phyloP scores from a whole-genome alignment of 2,113 vertebrate species.

The human region DNA sequence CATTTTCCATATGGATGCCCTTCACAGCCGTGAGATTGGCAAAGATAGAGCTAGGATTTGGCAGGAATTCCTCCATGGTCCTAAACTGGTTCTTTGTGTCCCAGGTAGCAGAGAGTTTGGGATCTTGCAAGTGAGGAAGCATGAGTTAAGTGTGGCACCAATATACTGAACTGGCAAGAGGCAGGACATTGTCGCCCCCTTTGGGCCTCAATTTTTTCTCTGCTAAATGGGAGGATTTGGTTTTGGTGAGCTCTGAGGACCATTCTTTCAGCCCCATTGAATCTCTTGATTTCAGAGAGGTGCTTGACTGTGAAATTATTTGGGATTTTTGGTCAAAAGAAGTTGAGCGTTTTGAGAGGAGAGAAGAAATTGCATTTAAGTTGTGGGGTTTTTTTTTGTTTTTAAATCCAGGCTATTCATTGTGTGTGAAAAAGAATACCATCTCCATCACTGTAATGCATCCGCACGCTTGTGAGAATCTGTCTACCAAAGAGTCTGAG shows the following conservation, averaged over 20 bases:
- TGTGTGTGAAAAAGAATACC: neutral
- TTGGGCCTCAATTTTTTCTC: neutral
- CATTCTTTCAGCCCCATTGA: neutral
- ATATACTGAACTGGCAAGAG: neutral
- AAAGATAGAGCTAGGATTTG: neutral
- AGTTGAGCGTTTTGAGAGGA: neutral
- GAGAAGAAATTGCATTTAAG: neutral
- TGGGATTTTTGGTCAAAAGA: neutral
- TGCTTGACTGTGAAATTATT: neutral
- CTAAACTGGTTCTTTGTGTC: neutral
- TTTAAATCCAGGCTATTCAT: neutral
- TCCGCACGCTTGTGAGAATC: too few relatives aligned
- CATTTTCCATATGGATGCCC: neutral
- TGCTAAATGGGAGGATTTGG: neutral
- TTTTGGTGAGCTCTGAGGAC: neutral
- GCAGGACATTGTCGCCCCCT: neutral
- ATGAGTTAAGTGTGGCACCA: neutral
- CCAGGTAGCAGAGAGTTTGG: neutral
- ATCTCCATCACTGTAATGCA: rapidly evolving
- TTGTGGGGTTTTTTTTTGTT: neutral
- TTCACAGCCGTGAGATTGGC: neutral
- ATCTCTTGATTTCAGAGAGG: neutral
- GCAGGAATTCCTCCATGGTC: neutral
- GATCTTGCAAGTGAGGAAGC: neutral
- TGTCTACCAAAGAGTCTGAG: neutral